phyloP scores from a whole-genome alignment of 2,113 vertebrate species.

The Oceanites oceanicus region DNA sequence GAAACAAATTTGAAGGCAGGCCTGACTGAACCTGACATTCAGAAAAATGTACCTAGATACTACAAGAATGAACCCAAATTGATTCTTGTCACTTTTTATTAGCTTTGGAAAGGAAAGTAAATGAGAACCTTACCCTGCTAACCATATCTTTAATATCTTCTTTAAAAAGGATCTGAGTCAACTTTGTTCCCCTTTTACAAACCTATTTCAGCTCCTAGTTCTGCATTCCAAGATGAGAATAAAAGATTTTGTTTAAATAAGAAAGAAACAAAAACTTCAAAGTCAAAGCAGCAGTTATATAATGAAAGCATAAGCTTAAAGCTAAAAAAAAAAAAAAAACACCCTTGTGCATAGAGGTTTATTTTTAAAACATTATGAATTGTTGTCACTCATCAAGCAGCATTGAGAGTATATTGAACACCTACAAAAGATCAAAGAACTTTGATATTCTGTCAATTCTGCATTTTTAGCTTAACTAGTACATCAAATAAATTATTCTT shows the following conservation, averaged over 20 bases:
- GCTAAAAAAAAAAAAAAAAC: background rate
- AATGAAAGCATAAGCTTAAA: slow-evolving; percentile 20
- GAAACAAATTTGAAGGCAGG: background rate
- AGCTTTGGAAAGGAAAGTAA: background rate
- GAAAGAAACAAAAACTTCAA: background rate
- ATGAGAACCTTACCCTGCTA: background rate
- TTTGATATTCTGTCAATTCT: slow-evolving; percentile 50
- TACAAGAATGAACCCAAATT: background rate
- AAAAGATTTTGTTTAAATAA: slow-evolving; percentile 24
- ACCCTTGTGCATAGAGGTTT: background rate
- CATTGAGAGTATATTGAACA: slow-evolving; percentile 25
- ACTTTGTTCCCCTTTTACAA: background rate
- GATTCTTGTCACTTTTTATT: slow-evolving; percentile 7
- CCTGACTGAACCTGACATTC: background rate
- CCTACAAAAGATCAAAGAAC: slow-evolving; percentile 56
- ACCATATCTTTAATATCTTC: background rate
- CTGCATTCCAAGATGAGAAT: background rate
- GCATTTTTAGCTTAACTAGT: slow-evolving; percentile 55
- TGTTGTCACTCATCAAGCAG: slow-evolving; percentile 13
- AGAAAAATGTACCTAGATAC: background rate
- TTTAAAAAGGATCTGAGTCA: background rate
- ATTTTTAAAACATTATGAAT: slow-evolving; percentile 49
- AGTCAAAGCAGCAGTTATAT: slow-evolving; percentile 14
- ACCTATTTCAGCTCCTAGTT: background rate
- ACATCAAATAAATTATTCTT: slow-evolving; percentile 26